Evolutionary conservation across 2,797 vertebrate species (phyloP), one percentile per base, ranked within the genome.

Genomic region (Numenius phaeopus): DNA sequence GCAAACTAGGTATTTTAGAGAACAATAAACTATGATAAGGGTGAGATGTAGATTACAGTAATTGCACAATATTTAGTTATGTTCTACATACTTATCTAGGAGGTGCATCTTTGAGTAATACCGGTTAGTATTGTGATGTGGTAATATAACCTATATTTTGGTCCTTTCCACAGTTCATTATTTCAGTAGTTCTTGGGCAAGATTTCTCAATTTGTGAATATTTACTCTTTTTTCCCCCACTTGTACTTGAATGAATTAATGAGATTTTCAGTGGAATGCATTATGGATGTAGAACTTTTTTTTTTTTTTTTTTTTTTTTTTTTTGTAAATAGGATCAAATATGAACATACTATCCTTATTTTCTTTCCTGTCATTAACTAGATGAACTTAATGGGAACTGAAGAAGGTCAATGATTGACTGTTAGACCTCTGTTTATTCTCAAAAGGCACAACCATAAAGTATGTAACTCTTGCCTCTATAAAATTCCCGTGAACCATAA

Each of bases 191-290:
- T 84, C 23, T 67, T 73, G 40, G 24, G 20, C 30, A 82, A 65
- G 42, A 83, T 61, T 85, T n/a, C 23, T 78, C 27, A 59, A 14
- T 49, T 67, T 65, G 20, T 49, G 7, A 81, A 64, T 44, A 83
- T 32, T 72, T 69, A 17, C 5, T 5, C 6, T 11, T 29, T 4
- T 32, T 42, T 14, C 2, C 0, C 8, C 12, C 2, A 52, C 12
- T 85, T 49, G 34, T 82, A 65, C 2, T n/a, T 69, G 14, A 83
- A 77, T 19, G 27, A 86, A n/a, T 61, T 76, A 21, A 8, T 47
- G 77, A 70, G 27, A 34, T 83, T 81, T 78, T 58, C 37, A 78
- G 18, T 54, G 14, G 40, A 87, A 62, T 2, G 8, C 2, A 5
- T 46, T n/a, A n/a, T 22, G 20, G 17, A 59, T 42, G 10, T 52